Base-by-base conservation (phyloP, 1,140 invertebrate genomes). In the Aphaenogaster floridana region DNA sequence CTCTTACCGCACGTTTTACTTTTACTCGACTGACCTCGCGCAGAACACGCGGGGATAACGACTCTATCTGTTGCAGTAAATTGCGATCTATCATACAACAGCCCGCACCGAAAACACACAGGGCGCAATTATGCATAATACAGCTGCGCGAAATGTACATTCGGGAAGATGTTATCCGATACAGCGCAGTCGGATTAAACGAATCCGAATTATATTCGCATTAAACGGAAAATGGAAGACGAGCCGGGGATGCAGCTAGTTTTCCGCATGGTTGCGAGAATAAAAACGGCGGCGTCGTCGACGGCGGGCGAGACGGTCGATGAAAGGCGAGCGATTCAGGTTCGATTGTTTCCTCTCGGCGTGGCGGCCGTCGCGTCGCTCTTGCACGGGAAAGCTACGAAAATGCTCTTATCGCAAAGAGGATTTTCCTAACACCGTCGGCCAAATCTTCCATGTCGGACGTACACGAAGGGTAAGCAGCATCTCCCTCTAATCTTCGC, bases 331-430 rank as follows among this genome's bases (percentile, higher is more conserved):
- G 66, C 79, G 80, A 84, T 84, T 76, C 61, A 84, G 59, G 69
- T 76, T 84, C 80, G 80, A 84, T 84, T 84, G 69, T 84, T 84
- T 84, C 54, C 69, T 84, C 69, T 76, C 80, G 79, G 45, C 66
- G 21, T 39, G 39, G 17, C 54, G 48, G 48, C 45, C 80, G 80
- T 74, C 39, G 64, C 80, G 80, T 74, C 39, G 64, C 64, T 81
- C 78, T 81, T 71, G 54, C 52, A 81, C 28, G 57, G 34, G 42
- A 76, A 63, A 84, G 69, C 80, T 84, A 84, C 80, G 80, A 76
- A 84, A 84, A 84, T 84, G 80, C 80, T 84, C 80, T 84, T 84
- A 84, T 84, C 80, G 69, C 80, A 84, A 84, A 84, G 80, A 84
- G 80, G 80, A 84, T 84, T 84, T 84, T 84, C 80, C 69, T 74